phyloP scores from a whole-genome alignment of 1,140 invertebrate species.

The Procambarus clarkii region DNA sequence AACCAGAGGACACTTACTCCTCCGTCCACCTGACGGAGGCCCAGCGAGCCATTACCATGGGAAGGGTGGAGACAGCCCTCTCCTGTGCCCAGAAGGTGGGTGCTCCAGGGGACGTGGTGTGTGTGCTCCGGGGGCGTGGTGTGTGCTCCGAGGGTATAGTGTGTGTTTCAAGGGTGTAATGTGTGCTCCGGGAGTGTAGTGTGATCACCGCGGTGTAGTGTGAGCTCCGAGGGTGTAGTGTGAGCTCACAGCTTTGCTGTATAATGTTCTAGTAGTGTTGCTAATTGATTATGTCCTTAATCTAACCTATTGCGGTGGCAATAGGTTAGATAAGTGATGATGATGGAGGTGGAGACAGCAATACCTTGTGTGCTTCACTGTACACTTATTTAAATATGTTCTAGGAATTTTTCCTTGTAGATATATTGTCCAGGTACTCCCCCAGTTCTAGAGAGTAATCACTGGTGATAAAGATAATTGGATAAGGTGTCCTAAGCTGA shows the following conservation, averaged over 20 bases:
- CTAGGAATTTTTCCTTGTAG: no score
- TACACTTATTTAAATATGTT: no score
- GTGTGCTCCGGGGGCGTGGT: no score
- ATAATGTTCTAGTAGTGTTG: background rate
- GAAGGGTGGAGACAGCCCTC: slow-evolving; percentile 72
- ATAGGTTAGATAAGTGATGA: no score
- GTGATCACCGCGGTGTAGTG: background rate
- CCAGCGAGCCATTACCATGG: slow-evolving; percentile 62
- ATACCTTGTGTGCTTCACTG: background rate
- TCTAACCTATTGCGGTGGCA: no score
- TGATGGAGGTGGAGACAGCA: background rate
- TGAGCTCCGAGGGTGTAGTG: no score
- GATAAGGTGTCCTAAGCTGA: no score
- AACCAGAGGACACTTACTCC: slow-evolving; percentile 69
- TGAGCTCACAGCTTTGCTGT: background rate
- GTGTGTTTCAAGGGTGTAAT: background rate
- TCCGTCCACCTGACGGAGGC: slow-evolving; percentile 68
- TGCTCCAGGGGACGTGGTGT: background rate
- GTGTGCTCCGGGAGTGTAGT: background rate
- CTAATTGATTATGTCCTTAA: no score
- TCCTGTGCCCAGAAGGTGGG: slow-evolving; percentile 73
- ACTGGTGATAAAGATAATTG: no score
- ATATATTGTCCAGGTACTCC: no score
- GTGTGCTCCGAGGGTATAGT: no score
- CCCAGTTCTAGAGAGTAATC: no score